A percentile compares a stretch with the other conserved stretches of the same genome.
phyloP scores from a whole-genome alignment of 2,888 invertebrate genomes.

The Stegophylla sp. region DNA sequence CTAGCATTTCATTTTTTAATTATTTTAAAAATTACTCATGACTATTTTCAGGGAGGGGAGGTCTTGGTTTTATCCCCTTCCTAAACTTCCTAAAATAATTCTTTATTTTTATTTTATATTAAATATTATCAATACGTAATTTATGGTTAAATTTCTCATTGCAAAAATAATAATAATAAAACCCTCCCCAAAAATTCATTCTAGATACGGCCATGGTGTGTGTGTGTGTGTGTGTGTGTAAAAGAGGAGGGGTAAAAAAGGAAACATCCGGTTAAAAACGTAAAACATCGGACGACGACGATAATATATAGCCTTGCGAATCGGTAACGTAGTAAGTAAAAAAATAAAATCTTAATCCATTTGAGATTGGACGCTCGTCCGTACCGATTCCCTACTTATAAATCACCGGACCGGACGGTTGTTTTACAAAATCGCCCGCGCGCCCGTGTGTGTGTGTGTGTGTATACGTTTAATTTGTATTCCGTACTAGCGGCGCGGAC shows the following conservation, averaged over 20 bases:
- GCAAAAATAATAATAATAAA: too few species aligned
- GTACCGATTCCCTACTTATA: slow-evolving; percentile 39
- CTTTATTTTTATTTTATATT: too few species aligned
- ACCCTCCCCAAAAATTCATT: too few species aligned
- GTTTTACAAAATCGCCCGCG: slow-evolving; percentile 47
- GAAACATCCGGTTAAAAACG: slow-evolving; percentile 32
- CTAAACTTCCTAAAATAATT: too few species aligned
- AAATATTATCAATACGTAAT: too few species aligned
- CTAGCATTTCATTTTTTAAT: too few species aligned
- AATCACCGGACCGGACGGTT: slow-evolving; percentile 45
- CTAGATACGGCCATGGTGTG: too few species aligned
- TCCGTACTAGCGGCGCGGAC: slow-evolving; percentile 34
- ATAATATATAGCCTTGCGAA: slow-evolving; percentile 14
- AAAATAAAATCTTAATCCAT: slow-evolving; percentile 35
- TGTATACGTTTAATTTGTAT: slow-evolving; percentile 47
- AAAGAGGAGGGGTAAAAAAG: slow-evolving; percentile 3
- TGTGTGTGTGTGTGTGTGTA: too few species aligned
- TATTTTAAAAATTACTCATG: too few species aligned
- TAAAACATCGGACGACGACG: not conserved
- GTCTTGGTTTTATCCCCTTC: too few species aligned
- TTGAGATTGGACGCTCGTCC: slow-evolving; percentile 40
- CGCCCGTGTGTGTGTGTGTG: not conserved
- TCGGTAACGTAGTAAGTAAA: slow-evolving; percentile 11
- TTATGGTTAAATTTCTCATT: too few species aligned
- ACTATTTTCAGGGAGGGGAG: too few species aligned